phyloP scores from a whole-genome alignment of 2,797 vertebrate species.

The Furcifer pardalis region DNA sequence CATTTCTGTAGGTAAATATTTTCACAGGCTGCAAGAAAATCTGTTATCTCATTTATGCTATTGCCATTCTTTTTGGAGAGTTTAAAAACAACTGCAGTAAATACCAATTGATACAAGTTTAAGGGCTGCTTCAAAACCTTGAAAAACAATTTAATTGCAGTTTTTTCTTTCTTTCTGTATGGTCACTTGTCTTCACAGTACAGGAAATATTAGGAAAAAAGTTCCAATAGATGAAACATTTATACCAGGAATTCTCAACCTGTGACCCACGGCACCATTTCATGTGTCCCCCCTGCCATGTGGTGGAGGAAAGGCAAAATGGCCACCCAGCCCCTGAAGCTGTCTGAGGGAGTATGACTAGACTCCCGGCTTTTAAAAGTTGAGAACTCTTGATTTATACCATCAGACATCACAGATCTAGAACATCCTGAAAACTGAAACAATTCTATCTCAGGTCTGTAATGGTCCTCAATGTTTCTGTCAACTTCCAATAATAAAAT shows the following conservation, averaged over 20 bases:
- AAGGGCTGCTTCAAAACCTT: background rate
- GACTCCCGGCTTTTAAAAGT: too few species aligned
- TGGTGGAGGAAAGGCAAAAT: too few species aligned
- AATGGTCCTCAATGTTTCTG: background rate
- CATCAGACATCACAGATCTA: background rate
- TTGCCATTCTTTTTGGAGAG: background rate
- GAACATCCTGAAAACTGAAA: background rate
- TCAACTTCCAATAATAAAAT: background rate
- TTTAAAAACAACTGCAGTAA: background rate
- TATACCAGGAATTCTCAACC: too few species aligned
- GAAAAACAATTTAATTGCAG: constrained; percentile 34
- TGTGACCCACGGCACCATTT: too few species aligned
- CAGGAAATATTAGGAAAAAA: too few species aligned
- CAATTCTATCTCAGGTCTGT: background rate
- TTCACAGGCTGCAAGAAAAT: constrained; percentile 6
- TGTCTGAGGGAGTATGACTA: too few species aligned
- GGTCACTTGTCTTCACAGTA: background rate
- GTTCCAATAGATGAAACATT: background rate
- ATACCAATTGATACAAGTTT: background rate
- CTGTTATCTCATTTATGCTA: background rate
- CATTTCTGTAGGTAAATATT: constrained; percentile 16
- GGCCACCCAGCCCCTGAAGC: too few species aligned
- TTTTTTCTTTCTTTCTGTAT: constrained; percentile 42
- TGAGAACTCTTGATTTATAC: too few species aligned
- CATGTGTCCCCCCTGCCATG: too few species aligned